Percentiles rank a stretch among this genome's conserved stretches.
phyloP scores from a whole-genome alignment of 2,888 invertebrate species.

The Tetragnatha montana region DNA sequence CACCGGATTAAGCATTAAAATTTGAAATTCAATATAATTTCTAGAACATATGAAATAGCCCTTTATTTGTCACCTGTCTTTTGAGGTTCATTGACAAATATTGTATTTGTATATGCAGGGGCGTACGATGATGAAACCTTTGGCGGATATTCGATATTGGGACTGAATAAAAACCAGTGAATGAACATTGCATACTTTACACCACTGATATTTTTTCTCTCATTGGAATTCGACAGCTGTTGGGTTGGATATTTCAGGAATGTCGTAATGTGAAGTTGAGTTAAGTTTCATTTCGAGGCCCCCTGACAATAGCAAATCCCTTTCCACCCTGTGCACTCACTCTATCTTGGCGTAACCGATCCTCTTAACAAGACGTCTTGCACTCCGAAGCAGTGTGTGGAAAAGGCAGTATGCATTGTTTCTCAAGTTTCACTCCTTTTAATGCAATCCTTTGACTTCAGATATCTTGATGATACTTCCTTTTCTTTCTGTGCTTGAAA shows the following conservation, averaged over 20 bases:
- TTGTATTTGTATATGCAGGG: too few species aligned
- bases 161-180: too few species aligned
- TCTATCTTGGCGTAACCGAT: neutral
- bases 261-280: neutral
- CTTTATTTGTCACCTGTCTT: too few species aligned
- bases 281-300: neutral
- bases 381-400: neutral
- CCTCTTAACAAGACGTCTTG: neutral
- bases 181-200: too few species aligned
- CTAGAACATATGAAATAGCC: too few species aligned
- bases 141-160: too few species aligned
- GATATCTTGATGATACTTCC: neutral
- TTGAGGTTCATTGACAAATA: too few species aligned
- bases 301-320: neutral
- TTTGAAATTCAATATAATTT: too few species aligned
- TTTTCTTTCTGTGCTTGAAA: conserved; percentile 10
- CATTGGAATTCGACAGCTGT: neutral
- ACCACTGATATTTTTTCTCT: too few species aligned
- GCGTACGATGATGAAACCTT: too few species aligned
- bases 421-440: conserved; percentile 9
- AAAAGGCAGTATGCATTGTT: conserved; percentile 26
- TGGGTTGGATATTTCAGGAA: neutral
- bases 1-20: too few species aligned
- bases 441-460: conserved; percentile 8
- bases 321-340: neutral